These are phyloP conservation scores for Aythya baeri DNA, from an alignment of 2,113 vertebrate genomes.

Conservation along the genomic window DNA sequence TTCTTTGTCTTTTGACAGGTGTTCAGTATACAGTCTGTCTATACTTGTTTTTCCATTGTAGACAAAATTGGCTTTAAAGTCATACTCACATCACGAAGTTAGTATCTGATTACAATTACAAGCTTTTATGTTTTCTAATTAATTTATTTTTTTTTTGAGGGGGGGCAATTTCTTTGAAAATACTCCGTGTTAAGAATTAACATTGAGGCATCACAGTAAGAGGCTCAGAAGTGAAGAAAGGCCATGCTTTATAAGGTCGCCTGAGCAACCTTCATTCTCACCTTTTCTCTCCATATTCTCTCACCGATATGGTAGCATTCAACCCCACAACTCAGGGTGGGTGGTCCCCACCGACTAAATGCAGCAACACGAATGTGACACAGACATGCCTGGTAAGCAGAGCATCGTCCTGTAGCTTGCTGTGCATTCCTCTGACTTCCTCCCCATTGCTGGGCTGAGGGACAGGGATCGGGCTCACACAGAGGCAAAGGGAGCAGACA, in stretches of 20 bases:
- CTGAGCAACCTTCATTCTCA: background rate
- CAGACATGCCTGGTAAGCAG: too few relatives aligned
- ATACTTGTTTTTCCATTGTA: background rate
- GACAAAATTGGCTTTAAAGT: background rate
- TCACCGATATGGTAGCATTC: fast-evolving
- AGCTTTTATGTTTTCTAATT: background rate
- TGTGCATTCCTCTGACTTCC: background rate
- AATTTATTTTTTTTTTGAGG: too few relatives aligned
- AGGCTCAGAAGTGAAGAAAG: background rate
- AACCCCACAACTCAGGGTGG: background rate
- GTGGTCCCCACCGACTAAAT: fast-evolving
- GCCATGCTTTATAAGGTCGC: background rate
- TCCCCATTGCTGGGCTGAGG: fast-evolving
- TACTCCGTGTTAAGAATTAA: background rate
- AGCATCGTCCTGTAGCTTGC: background rate
- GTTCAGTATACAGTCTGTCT: background rate
- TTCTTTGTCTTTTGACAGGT: background rate
- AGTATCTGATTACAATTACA: background rate
- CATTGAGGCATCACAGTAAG: background rate
- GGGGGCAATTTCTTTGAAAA: background rate
- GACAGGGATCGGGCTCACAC: background rate
- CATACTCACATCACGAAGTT: background rate
- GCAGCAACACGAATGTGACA: fast-evolving
- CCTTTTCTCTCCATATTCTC: background rate
- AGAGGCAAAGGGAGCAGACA: background rate